Evolutionary conservation across 2,113 vertebrate species (phyloP).

Genomic region (Platichthys flesus): DNA sequence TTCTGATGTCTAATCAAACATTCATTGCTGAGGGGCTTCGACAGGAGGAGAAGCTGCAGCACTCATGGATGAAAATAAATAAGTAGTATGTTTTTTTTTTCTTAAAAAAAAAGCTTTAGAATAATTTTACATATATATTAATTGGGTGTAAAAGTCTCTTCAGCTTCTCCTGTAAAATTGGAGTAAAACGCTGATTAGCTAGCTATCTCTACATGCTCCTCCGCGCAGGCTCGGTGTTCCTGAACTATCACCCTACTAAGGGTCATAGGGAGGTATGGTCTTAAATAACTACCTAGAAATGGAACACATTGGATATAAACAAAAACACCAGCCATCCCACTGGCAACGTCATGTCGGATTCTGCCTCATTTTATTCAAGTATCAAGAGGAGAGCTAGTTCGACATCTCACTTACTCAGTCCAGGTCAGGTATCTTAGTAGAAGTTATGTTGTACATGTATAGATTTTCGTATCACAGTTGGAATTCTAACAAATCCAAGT

Average conservation of each 20-base stretch:
- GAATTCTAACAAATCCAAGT: constrained; percentile 52
- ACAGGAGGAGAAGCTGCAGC: constrained; percentile 62
- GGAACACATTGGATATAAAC: constrained; percentile 59
- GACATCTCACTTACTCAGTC: constrained; percentile 53
- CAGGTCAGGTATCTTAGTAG: constrained; percentile 55
- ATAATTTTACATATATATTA: constrained; percentile 85
- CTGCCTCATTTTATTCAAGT: constrained; percentile 70
- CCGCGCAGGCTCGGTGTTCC: constrained; percentile 69
- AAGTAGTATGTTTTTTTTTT: constrained; percentile 66
- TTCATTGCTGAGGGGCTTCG: constrained; percentile 52
- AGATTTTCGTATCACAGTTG: constrained; percentile 21
- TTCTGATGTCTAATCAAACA: constrained; percentile 41
- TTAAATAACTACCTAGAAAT: constrained; percentile 75
- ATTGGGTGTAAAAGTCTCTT: constrained; percentile 75
- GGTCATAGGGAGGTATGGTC: constrained; percentile 66
- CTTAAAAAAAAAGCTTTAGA: constrained; percentile 71
- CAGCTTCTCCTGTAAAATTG: constrained; percentile 85
- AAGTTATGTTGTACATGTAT: constrained; percentile 15
- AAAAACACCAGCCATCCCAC: constrained; percentile 62
- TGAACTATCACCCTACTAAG: constrained; percentile 56
- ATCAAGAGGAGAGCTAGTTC: constrained; percentile 63
- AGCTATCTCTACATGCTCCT: constrained; percentile 78
- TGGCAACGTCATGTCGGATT: constrained; percentile 57
- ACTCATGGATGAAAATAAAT: constrained; percentile 83
- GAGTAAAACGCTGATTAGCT: constrained; percentile 81